Base-by-base conservation (phyloP, 2,888 invertebrate species). In the Cataglyphis altisquamis region DNA sequence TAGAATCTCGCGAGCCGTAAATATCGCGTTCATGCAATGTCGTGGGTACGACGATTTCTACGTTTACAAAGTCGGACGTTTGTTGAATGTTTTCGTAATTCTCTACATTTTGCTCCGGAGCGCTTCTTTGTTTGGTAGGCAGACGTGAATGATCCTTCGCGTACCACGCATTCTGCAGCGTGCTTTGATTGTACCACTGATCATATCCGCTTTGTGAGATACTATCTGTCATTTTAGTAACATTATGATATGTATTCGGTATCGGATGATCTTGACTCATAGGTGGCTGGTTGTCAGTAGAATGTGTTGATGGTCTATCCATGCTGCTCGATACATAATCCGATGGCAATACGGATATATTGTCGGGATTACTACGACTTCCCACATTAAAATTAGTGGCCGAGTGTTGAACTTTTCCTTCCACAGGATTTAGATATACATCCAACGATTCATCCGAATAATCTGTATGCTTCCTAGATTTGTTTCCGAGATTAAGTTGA, bases 1-100 rank as follows among this genome's bases (percentile, higher is more conserved):
- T 94, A 3, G 94, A 94, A 86, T 94, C 94, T 4, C 92, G 92
- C 0, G 94, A 94, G 1, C 94, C 94, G 41, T 94, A 94, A 32
- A 93, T 90, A 72, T 94, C 93, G 4, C 93, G 91, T 74, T 92
- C 91, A 63, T 94, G 92, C 8, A 91, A 57, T 5, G 25, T 36
- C 21, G 93, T 91, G 0, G 93, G 93, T 0, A 92, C 86, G 0
- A 94, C 92, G 1, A 94, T 93, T 52, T 94, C 94, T 2, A 93
- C 78, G 87, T 94, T 94, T 2, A 93, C 91, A 48, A 94, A 94
- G 32, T 94, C 94, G 0, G 90, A 72, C 6, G 93, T 87, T 80
- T 93, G 94, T 64, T 94, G 94, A 55, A 94, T 94, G 62, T 94
- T 94, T 75, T 94, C 94, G 63, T 93, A 94, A 75, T 94, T 94